Conservation (phyloP, 2,888 invertebrate genomes). For the Ophion ventricosus region DNA sequence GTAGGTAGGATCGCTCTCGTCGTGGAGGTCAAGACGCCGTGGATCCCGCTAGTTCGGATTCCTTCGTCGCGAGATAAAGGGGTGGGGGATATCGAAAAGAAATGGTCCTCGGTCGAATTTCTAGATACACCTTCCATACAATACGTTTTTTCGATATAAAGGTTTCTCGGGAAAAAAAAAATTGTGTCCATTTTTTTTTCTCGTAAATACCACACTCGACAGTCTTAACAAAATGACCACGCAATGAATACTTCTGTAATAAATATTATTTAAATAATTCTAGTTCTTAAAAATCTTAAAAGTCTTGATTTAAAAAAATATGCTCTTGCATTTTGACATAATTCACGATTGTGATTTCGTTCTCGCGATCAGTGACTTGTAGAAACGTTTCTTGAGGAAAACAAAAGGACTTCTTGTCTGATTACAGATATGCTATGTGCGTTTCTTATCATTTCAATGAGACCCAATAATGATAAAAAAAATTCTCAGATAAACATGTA, state of each 20-base stretch:
- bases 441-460: slow-evolving; percentile 13
- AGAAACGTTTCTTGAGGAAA: slow-evolving; percentile 5
- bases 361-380: slow-evolving; percentile 24
- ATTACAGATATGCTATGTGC: slow-evolving; percentile 17
- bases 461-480: slow-evolving; percentile 10
- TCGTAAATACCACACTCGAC: neutral
- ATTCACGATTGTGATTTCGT: neutral
- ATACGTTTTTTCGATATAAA: neutral
- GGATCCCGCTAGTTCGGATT: slow-evolving; percentile 66
- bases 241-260: too few species aligned
- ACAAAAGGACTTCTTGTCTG: slow-evolving; percentile 30
- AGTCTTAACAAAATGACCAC: neutral
- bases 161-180: neutral
- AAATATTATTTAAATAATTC: too few species aligned
- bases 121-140: slow-evolving; percentile 12
- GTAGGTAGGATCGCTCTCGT: slow-evolving; percentile 58
- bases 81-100: slow-evolving; percentile 38
- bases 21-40: slow-evolving; percentile 62
- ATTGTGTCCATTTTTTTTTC: neutral
- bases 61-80: slow-evolving; percentile 50
- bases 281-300: neutral
- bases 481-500: neutral
- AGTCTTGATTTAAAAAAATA: neutral
- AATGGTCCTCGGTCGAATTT: slow-evolving; percentile 51
- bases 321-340: neutral